Base-by-base conservation (phyloP, 2,113 vertebrate species). In the Puffinus mauretanicus region DNA sequence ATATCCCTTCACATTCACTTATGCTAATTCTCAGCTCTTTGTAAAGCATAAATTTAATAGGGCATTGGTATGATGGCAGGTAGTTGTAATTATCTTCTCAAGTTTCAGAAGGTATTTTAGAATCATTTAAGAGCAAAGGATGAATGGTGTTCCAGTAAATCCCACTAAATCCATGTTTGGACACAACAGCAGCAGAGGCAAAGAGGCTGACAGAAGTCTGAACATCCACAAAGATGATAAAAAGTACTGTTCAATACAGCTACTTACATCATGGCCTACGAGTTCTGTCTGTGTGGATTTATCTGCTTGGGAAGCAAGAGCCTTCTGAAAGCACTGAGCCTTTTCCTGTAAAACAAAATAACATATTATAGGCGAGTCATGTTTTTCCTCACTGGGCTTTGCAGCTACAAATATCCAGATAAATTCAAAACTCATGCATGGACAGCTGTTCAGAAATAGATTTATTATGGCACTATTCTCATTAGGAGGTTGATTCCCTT, bases 241-340 rank as follows among this genome's bases (percentile, higher is more conserved):
- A 88, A 94, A 90, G 19, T 32, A 86, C 58, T 60, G 70, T 72
- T 93, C 42, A 16, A 94, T 58, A 96, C 57, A 97, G 93, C 42
- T 97, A 98, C 99, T 99, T 98, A 99, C 99, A 98, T 99, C 99
- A 91, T 98, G 98, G 95, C 98, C 98, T 92, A 98, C 69, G 61
- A 98, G 97, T 93, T 99, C 99, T 54, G 99, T 99, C 98, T 99
- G 99, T 2, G 99, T 99, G 93, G 98, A 98, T 97, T 98, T 99
- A 98, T 99, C 99, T 96, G 98, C 98, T 98, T 98, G 98, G 96
- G 98, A 98, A 98, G 98, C 96, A 95, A 98, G 98, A 84, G 98
- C 94, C 98, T 98, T 99, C 98, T 99, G 98, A 93, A 98, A 98
- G 96, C 98, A 98, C 94, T 97, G 98, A 90, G 98, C 98, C 95